Percentiles rank a stretch among this genome's conserved stretches.
phyloP scores from a whole-genome alignment of 2,113 vertebrate genomes.

The Clinocottus analis region DNA sequence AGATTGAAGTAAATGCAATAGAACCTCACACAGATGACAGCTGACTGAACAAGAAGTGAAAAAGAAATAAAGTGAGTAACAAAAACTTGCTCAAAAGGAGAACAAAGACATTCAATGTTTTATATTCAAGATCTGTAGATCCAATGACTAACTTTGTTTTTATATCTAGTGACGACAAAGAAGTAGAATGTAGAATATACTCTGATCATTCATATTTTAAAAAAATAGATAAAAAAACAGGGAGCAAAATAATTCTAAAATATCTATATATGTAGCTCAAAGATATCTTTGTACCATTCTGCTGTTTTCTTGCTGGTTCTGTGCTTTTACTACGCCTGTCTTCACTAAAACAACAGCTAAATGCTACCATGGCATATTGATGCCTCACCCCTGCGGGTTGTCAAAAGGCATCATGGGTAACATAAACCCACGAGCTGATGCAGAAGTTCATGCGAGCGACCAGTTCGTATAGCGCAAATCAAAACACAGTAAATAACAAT shows the following conservation, averaged over 20 bases:
- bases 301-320: neutral
- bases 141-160: neutral
- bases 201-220: neutral
- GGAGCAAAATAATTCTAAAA: neutral
- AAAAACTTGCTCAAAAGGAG: neutral
- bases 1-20: conserved; percentile 32
- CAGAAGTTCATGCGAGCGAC: conserved; percentile 16
- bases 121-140: neutral
- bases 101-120: neutral
- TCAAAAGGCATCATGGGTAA: conserved; percentile 52
- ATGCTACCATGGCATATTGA: conserved; percentile 27
- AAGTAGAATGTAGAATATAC: neutral
- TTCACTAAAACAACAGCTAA: conserved; percentile 17
- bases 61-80: neutral
- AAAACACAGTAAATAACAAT: conserved; percentile 2
- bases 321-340: neutral
- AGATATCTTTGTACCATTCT: neutral
- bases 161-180: neutral
- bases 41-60: neutral
- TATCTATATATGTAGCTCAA: neutral
- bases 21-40: neutral
- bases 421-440: conserved; percentile 28
- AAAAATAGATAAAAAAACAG: neutral
- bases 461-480: conserved; percentile 42
- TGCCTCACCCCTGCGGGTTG: conserved; percentile 34